These are phyloP conservation scores for Pomatorhinus ruficollis DNA, from an alignment of 2,113 vertebrate genomes.

Conservation along the genomic window DNA sequence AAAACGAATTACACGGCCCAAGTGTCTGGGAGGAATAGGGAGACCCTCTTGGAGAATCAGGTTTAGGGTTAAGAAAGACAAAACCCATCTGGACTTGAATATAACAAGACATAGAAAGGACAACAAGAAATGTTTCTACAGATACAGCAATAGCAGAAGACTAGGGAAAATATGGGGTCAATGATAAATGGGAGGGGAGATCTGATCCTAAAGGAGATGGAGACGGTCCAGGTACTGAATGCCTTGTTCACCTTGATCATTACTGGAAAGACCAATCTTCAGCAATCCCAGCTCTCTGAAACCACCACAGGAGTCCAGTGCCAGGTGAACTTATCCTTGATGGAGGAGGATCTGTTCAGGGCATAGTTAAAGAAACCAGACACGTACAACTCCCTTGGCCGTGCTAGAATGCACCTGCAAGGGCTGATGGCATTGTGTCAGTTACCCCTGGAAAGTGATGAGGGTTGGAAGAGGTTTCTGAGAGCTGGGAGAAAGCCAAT, in stretches of 20 bases:
- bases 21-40: not conserved
- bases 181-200: not conserved
- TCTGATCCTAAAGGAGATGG: not conserved
- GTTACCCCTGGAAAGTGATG: not conserved
- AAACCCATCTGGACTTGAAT: not conserved
- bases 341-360: not conserved
- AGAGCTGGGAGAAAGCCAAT: not conserved
- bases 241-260: not conserved
- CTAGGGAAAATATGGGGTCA: not conserved
- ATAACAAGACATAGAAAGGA: not conserved
- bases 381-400: not conserved
- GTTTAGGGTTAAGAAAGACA: not conserved
- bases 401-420: not conserved
- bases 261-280: not conserved
- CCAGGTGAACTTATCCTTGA: not conserved
- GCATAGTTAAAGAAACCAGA: not conserved
- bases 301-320: not conserved
- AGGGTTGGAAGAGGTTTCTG: not conserved
- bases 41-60: not conserved
- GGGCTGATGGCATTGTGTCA: not conserved
- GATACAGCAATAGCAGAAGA: not conserved
- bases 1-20: not conserved
- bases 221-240: not conserved
- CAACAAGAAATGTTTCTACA: not conserved
- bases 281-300: not conserved